These are phyloP conservation scores for Geotrupes spiniger DNA, from an alignment of 2,888 invertebrate species.

Conservation along the genomic window DNA sequence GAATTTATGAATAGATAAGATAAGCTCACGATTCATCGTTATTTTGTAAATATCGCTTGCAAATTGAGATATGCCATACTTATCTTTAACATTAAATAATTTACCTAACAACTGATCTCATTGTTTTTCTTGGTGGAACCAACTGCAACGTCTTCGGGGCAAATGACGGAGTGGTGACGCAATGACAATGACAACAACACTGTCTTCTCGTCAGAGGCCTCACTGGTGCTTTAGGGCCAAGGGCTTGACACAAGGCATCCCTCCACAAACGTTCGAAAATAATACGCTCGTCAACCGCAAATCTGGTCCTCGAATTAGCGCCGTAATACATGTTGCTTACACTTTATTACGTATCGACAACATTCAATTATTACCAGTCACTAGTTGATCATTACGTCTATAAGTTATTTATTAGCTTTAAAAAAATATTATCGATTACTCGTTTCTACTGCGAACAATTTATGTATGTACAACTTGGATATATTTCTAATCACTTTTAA, in stretches of 20 bases:
- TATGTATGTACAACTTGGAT: too few species aligned
- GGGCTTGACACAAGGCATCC: constrained; percentile 52
- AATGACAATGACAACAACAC: constrained; percentile 52
- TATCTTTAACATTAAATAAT: constrained; percentile 19
- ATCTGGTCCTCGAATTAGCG: constrained; percentile 40
- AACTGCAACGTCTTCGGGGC: constrained; percentile 8
- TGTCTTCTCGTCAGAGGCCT: constrained; percentile 37
- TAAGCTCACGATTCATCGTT: too few species aligned
- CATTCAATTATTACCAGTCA: neutral
- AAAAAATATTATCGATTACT: too few species aligned
- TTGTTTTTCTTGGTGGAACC: constrained; percentile 53
- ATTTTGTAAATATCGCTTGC: too few species aligned
- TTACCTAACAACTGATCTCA: constrained; percentile 68
- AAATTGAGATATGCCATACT: neutral
- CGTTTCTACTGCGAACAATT: too few species aligned
- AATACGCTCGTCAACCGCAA: constrained; percentile 58
- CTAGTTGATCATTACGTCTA: too few species aligned
- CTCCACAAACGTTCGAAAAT: constrained; percentile 73
- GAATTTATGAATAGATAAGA: too few species aligned
- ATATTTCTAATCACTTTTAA: neutral
- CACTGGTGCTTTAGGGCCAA: constrained; percentile 36
- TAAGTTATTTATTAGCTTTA: too few species aligned
- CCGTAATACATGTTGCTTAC: constrained; percentile 41
- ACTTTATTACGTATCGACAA: too few species aligned
- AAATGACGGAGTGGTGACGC: constrained; percentile 45